These are phyloP conservation scores for Callospermophilus lateralis DNA, from an alignment of 2,113 vertebrate genomes.

Conservation along the genomic window DNA sequence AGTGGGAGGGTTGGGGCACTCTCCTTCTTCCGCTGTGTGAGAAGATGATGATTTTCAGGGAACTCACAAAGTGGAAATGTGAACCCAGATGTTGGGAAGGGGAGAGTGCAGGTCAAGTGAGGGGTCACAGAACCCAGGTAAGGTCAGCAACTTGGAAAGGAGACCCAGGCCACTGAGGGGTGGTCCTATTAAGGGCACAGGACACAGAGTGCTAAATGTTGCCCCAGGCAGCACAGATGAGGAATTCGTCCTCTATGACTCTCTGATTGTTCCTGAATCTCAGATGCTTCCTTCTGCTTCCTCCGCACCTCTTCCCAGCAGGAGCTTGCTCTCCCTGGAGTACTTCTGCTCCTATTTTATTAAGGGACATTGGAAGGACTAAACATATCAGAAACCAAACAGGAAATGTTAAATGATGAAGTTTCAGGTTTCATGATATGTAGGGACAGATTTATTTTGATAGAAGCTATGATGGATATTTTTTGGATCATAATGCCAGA, in stretches of 20 bases:
- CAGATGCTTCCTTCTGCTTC: neutral
- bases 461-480: rapidly evolving
- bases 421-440: neutral
- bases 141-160: too few relatives aligned
- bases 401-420: neutral
- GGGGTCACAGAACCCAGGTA: rapidly evolving
- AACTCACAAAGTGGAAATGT: neutral
- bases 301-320: neutral
- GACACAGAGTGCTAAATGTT: rapidly evolving
- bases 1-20: neutral
- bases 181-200: rapidly evolving
- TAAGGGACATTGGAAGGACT: neutral
- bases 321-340: neutral
- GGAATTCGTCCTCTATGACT: rapidly evolving
- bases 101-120: neutral
- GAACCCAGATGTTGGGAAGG: neutral
- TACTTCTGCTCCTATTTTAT: rapidly evolving
- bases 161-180: too few relatives aligned
- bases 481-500: rapidly evolving
- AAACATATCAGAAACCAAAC: neutral
- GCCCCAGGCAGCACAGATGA: rapidly evolving
- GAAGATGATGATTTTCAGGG: too few relatives aligned
- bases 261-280: neutral
- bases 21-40: neutral
- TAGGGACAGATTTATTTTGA: neutral